Conservation (phyloP, 2,113 vertebrate genomes). For the Prionailurus bengalensis region DNA sequence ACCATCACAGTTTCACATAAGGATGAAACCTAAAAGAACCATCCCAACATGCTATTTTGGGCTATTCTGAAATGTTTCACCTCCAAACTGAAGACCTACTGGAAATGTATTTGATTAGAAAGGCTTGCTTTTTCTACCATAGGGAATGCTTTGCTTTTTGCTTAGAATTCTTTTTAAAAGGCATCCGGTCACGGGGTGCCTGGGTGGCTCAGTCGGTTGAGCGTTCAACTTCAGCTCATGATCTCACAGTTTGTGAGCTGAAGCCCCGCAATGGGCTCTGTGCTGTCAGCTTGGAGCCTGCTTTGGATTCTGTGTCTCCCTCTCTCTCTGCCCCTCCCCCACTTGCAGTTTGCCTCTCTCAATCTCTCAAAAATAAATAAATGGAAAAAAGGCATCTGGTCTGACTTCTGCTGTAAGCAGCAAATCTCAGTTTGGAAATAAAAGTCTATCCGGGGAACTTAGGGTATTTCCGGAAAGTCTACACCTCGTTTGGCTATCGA, state of each 20-base stretch:
- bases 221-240: too few species aligned
- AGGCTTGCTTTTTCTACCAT: not conserved
- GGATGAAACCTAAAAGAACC: not conserved
- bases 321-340: too few species aligned
- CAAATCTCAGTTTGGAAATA: conserved; percentile 36
- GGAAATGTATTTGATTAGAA: conserved; percentile 17
- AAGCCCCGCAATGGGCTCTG: too few species aligned
- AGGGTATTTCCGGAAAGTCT: not conserved
- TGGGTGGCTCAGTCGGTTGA: too few species aligned
- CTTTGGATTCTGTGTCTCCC: too few species aligned
- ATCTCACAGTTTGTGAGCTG: too few species aligned
- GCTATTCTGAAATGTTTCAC: not conserved
- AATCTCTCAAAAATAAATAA: too few species aligned
- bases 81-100: not conserved
- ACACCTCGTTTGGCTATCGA: not conserved
- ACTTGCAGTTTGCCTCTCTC: too few species aligned
- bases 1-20: conserved; percentile 33
- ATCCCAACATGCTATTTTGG: not conserved
- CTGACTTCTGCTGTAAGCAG: not conserved
- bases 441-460: not conserved
- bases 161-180: conserved; percentile 43
- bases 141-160: conserved; percentile 38
- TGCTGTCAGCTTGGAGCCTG: too few species aligned
- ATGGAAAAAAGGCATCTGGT: not conserved
- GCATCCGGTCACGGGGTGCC: not conserved